phyloP scores from a whole-genome alignment of 2,797 vertebrate species.

The Schizopygopsis malacanthus region DNA sequence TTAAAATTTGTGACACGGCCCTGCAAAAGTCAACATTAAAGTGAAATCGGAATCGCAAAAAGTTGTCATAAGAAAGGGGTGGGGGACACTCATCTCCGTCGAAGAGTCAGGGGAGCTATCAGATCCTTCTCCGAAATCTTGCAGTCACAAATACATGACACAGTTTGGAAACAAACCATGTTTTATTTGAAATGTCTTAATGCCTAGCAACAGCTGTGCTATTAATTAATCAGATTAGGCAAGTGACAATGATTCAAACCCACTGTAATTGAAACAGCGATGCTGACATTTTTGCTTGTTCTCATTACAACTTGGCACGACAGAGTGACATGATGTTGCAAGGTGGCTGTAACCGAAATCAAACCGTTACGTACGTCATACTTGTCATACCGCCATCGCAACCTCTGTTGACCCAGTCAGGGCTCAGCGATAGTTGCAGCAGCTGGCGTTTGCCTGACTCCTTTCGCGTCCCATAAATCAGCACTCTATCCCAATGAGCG shows the following conservation, averaged over 20 bases:
- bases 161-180: constrained; percentile 13
- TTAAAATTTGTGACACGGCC: constrained; percentile 58
- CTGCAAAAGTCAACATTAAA: constrained; percentile 55
- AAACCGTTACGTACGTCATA: constrained; percentile 50
- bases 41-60: constrained; percentile 43
- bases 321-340: constrained; percentile 46
- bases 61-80: constrained; percentile 23
- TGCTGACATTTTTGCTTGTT: constrained; percentile 39
- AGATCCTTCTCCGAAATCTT: constrained; percentile 1
- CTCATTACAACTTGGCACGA: constrained; percentile 46
- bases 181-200: constrained; percentile 38
- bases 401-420: constrained; percentile 46
- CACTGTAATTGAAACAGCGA: constrained; percentile 29
- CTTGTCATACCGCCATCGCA: constrained; percentile 40
- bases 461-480: constrained; percentile 51
- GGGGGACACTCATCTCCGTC: constrained; percentile 19
- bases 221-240: constrained; percentile 45
- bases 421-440: constrained; percentile 14
- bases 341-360: constrained; percentile 40
- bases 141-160: constrained; percentile 28
- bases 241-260: constrained; percentile 47
- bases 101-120: constrained; percentile 25
- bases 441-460: constrained; percentile 46
- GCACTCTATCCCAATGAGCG: not conserved
- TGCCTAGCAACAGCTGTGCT: constrained; percentile 26